These are phyloP conservation scores for Chaenogobius annularis DNA, from an alignment of 2,113 vertebrate species.

Conservation along the genomic window DNA sequence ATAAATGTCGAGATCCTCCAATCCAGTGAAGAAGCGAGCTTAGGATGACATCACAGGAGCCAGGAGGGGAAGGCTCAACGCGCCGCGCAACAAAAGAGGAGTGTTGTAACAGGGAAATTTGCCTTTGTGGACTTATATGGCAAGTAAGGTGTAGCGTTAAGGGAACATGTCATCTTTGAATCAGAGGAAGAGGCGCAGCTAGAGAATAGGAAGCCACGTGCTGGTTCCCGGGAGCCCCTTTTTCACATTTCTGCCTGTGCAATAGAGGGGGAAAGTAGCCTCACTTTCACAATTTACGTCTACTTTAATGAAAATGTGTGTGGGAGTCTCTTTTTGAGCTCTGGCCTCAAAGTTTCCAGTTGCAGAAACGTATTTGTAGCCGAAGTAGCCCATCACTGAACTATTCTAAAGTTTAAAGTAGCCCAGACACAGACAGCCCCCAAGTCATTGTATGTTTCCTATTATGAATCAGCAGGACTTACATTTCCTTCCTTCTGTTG, in stretches of 20 bases:
- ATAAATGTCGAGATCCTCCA: slow-evolving; percentile 73
- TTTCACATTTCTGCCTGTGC: neutral
- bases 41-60: slow-evolving; percentile 72
- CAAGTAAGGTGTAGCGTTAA: slow-evolving; percentile 52
- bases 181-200: neutral
- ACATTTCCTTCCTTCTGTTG: neutral
- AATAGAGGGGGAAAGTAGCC: neutral
- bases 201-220: neutral
- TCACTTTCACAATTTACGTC: no score
- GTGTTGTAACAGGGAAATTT: slow-evolving; percentile 29
- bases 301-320: no score
- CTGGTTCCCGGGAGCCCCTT: neutral
- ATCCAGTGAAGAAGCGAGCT: slow-evolving; percentile 65
- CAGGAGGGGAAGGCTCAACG: slow-evolving; percentile 48
- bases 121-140: slow-evolving; percentile 69
- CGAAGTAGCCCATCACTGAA: no score
- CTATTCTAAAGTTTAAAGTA: no score
- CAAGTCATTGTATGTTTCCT: neutral
- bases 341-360: no score
- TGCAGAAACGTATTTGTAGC: no score
- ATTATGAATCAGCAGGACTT: neutral
- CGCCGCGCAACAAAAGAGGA: slow-evolving; percentile 44
- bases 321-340: no score
- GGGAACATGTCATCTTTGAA: slow-evolving; percentile 33
- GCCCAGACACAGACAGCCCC: neutral